These are phyloP conservation scores for Isoperla grammatica DNA, from an alignment of 2,888 invertebrate species.

Conservation along the genomic window DNA sequence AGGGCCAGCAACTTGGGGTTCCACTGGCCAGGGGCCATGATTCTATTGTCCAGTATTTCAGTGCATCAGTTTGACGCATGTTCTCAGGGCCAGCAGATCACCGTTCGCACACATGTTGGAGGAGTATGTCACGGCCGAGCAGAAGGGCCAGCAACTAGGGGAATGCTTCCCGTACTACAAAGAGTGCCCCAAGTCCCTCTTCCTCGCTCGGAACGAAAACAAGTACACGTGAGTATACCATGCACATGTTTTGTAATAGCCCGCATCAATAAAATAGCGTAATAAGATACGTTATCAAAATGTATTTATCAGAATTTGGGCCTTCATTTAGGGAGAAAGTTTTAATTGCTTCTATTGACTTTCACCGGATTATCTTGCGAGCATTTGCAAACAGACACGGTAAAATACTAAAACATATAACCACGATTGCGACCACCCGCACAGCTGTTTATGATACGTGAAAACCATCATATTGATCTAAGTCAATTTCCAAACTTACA, in stretches of 20 bases:
- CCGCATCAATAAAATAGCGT: not conserved
- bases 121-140: conserved; percentile 77
- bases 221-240: conserved; percentile 46
- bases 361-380: not conserved
- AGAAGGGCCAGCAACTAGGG: conserved; percentile 62
- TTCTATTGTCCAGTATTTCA: too few relatives aligned
- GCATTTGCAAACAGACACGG: not conserved
- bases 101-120: conserved; percentile 65
- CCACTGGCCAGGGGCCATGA: too few relatives aligned
- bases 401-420: too few relatives aligned
- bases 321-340: not conserved
- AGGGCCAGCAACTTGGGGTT: conserved; percentile 66
- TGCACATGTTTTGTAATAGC: not conserved
- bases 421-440: too few relatives aligned
- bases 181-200: conserved; percentile 75
- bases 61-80: too few relatives aligned
- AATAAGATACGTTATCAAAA: not conserved
- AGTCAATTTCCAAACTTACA: too few relatives aligned
- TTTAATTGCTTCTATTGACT: not conserved
- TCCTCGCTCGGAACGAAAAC: conserved; percentile 50
- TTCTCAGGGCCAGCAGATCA: conserved; percentile 69
- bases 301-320: not conserved
- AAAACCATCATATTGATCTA: too few relatives aligned
- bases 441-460: too few relatives aligned
- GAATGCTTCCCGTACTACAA: conserved; percentile 84